Evolutionary conservation across 2,888 invertebrate species (phyloP).

Genomic region (Acleris holmiana): DNA sequence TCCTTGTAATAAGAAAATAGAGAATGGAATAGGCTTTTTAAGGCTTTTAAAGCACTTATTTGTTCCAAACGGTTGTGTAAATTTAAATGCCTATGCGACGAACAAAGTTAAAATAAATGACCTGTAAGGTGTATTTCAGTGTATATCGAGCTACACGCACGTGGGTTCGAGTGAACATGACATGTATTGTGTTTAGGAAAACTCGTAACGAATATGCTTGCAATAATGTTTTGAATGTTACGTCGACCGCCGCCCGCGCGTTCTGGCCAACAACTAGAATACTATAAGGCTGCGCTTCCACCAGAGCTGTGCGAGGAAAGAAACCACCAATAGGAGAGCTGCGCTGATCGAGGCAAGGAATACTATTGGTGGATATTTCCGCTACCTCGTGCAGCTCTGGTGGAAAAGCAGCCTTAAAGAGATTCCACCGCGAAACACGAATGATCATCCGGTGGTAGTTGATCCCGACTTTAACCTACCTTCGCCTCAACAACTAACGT

Average conservation of each 20-base stretch:
- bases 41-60: no score
- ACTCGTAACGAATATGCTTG: constrained; percentile 30
- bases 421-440: neutral
- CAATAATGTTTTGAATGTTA: constrained; percentile 12
- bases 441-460: constrained; percentile 12
- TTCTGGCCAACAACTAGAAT: neutral
- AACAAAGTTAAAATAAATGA: neutral
- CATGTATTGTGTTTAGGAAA: constrained; percentile 21
- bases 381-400: no score
- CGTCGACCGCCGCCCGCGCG: neutral
- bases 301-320: no score
- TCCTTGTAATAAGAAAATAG: no score
- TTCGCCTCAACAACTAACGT: neutral
- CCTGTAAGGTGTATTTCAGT: constrained; percentile 6
- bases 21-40: no score
- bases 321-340: no score
- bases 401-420: neutral
- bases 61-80: no score
- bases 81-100: no score
- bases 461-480: constrained; percentile 17
- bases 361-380: no score
- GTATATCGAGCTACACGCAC: constrained; percentile 11
- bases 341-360: no score
- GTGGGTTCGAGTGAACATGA: constrained; percentile 12
- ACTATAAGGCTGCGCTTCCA: no score